Evolutionary conservation across 1,140 invertebrate species (phyloP), one percentile per base, ranked within the genome.

Genomic region (Thaumatotibia leucotreta): DNA sequence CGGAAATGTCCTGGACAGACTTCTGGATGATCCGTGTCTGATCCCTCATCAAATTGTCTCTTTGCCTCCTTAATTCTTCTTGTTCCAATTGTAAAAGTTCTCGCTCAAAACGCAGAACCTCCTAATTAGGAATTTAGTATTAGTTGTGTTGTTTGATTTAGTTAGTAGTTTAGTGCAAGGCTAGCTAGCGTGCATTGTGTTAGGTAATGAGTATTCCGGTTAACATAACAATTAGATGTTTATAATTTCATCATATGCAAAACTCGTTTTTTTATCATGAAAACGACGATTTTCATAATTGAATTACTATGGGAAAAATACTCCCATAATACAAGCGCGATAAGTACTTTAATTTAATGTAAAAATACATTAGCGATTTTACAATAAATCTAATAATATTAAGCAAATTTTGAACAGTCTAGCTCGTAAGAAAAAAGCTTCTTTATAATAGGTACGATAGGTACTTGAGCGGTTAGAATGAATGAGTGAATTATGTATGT

Each of bases 51-150:
- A 95, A 79, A 78, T 95, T 95, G 68, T 94, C 95, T 3, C 95
- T 91, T 77, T 96, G 94, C 2, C 95, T 90, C 73, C 95, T 94
- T n/a, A 96, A 75, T 76, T 96, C 95, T 84, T 96, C 95, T 82
- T 95, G 94, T 82, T 96, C 95, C 27, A 95, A 77, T 79, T 96
- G 95, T 1, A 96, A 76, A 0, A 96, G 89, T 86, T 96, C 95
- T 10, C 95, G 92, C 87, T 96, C 95, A 39, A 96, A 95, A 69
- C 94, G 93, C 35, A 96, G 85, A 17, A 96, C 95, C 84, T 96
- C 95, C 92, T 94, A 79, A 58, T 75, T 69, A 74, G 68, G 63
- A 64, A 58, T 49, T 69, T 54, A 5, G 50, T 52, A 65, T 45
- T 45, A 45, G 69, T 70, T 61, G 74, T 66, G 70, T 69, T 69